Evolutionary conservation across 2,113 vertebrate genomes (phyloP), one percentile per base, ranked within the genome.

Genomic region (Dinomys branickii): DNA sequence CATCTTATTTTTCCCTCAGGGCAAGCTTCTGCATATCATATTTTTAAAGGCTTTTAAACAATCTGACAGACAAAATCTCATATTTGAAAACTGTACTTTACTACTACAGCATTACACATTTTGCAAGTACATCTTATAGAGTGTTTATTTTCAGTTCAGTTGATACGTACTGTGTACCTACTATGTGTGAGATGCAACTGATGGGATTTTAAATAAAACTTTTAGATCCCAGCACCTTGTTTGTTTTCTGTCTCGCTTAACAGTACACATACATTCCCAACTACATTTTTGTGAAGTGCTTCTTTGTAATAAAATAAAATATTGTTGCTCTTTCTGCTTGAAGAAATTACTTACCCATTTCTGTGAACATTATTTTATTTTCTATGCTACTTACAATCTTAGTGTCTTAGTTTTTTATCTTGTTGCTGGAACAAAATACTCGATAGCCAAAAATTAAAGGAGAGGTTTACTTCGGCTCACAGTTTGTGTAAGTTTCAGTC

Each of bases 31-130:
- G 93, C 83, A 91, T 97, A 96, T 95, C 94, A 88, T 98, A 96
- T 98, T 98, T 98, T 97, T 97, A 96, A 98, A 97, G 91, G 89
- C 96, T 97, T 97, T 98, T 96, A 97, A 97, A 96, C 75, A 95
- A 84, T 88, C 88, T 93, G 78, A 97, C 83, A 95, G 52, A 95
- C 58, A 88, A 95, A 95, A 85, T 95, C 84, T 90, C 97, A 67
- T 97, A 91, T 96, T 97, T 94, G 89, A 94, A 96, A 96, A 96
- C 44, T 96, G 93, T 97, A 96, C 94, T 98, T 97, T 96, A 91
- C 91, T 96, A 96, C 77, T 91, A 80, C 67, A 90, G 89, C 96
- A 61, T 97, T 96, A 96, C 41, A 96, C 88, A 91, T 94, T 97
- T 95, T 95, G 59, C 94, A 96, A 88, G 83, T 91, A 91, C 58